Conservation (phyloP, 2,888 invertebrate species). For the Ischnus inquisitorius region DNA sequence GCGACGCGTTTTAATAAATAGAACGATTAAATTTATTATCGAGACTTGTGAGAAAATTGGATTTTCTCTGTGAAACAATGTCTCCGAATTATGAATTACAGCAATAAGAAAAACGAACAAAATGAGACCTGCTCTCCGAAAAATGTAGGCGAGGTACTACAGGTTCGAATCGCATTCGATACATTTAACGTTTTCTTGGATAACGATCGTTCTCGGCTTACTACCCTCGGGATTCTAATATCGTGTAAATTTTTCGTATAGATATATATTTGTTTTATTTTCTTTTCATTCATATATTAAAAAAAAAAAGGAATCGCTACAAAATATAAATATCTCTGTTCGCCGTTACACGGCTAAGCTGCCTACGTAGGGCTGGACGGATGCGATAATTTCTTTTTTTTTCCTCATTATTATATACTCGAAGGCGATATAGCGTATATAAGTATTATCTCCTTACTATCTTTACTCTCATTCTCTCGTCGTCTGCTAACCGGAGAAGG, state of each 20-base stretch:
- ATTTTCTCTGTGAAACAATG: conserved; percentile 38
- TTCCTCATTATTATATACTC: conserved; percentile 22
- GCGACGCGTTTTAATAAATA: conserved; percentile 44
- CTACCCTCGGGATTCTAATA: neutral
- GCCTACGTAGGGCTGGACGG: conserved; percentile 83
- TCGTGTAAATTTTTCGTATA: conserved; percentile 3
- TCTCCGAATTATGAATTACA: conserved; percentile 1
- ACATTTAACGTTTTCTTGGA: neutral
- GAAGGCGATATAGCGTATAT: conserved; percentile 25
- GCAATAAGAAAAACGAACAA: conserved; percentile 3
- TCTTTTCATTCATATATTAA: conserved; percentile 26
- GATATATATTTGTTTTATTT: conserved; percentile 67
- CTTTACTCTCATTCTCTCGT: conserved; percentile 14
- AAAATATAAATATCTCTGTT: conserved; percentile 79
- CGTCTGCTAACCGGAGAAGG: conserved; percentile 14
- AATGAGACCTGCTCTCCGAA: conserved; percentile 20
- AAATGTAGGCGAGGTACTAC: conserved; percentile 10
- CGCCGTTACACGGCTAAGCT: conserved; percentile 79
- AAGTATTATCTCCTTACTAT: conserved; percentile 50
- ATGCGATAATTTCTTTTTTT: conserved; percentile 71
- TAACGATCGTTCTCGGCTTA: conserved; percentile 1
- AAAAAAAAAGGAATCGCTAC: conserved; percentile 76
- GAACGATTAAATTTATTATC: conserved; percentile 40
- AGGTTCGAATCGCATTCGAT: neutral
- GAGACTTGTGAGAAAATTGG: conserved; percentile 26